Conservation (phyloP, 2,113 vertebrate species). For the Colossoma macropomum region DNA sequence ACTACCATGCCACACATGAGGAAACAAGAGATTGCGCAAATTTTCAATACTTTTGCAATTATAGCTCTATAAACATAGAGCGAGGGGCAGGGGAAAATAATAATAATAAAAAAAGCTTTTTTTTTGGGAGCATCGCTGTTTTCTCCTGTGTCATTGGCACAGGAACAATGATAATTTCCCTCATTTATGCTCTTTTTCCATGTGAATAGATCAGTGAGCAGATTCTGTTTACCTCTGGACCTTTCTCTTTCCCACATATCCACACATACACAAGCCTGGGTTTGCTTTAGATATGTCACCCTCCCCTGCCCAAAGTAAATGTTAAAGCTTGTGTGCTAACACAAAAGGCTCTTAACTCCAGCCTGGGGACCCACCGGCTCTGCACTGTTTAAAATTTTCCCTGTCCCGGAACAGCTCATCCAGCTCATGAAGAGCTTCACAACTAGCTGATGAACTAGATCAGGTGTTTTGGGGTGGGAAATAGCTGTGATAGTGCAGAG, state of each 20-base stretch:
- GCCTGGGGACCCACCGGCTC: background rate
- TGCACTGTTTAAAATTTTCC: background rate
- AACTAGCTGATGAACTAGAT: background rate
- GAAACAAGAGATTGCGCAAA: conserved; percentile 75
- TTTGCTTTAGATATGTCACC: conserved; percentile 52
- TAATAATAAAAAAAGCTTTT: conserved; percentile 30
- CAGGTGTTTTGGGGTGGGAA: background rate
- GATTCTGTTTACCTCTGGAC: conserved; percentile 65
- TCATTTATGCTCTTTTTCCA: conserved; percentile 71
- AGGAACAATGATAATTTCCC: conserved; percentile 68
- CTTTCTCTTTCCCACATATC: conserved; percentile 40
- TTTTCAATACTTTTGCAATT: conserved; percentile 77
- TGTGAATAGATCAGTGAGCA: conserved; percentile 68
- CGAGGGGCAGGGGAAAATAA: background rate
- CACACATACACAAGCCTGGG: conserved; percentile 43
- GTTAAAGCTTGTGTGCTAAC: conserved; percentile 52
- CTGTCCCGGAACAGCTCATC: background rate
- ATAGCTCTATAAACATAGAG: conserved; percentile 74
- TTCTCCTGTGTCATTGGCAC: conserved; percentile 64
- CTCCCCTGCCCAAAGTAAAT: conserved; percentile 59
- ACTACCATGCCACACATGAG: conserved; percentile 75
- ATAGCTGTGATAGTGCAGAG: background rate
- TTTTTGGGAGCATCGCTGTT: conserved; percentile 60
- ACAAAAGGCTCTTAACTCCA: conserved; percentile 23
- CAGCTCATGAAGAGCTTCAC: background rate